Evolutionary conservation across 2,888 invertebrate species (phyloP), one percentile per base, ranked within the genome.

Genomic region (Pegoplata infirma): DNA sequence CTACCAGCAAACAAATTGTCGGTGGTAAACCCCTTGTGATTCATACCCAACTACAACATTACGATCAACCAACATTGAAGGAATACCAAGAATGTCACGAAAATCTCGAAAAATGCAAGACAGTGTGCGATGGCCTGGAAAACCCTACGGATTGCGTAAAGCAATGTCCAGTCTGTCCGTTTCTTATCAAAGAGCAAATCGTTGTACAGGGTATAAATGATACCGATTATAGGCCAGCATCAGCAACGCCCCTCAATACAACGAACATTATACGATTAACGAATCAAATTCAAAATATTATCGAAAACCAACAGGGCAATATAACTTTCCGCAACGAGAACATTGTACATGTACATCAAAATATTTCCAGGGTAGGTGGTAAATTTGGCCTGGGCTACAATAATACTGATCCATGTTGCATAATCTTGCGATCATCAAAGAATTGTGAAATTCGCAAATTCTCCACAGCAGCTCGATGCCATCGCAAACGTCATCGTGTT

Each of bases 301-400:
- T 88, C 55, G 83, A 86, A 3, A 82, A 66, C 19, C 79, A 67
- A 1, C 72, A 76, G 40, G 84, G 83, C 6, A 84, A 87, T 28
- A 83, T 88, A n/a, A 82, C 82, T 3, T 73, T 83, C 0, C 82
- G 81, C 8, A 88, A 84, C 51, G 82, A 85, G 19, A 85, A 88
- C 23, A 85, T 87, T 44, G 82, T 89, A 0, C 82, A 85, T 73
- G 81, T 89, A 12, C 83, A 87, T 32, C 85, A 86, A 46, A 89
- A 88, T 76, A 81, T 82, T 10, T 85, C 88, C 0, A 84, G 84
- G 23, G 81, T 83, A n/a, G 89, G 89, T 10, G 89, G 89, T 0
- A 83, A 85, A 72, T 89, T 84, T 63, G 89, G 89, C 0, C 68
- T 89, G 2, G 89, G 89, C 3, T 87, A 85, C 69, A 86, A 79